Percentiles rank a stretch among this genome's conserved stretches.
These are phyloP conservation scores for Phymatocera aterrima DNA, from an alignment of 2,888 invertebrate species.

Conservation along the genomic window DNA sequence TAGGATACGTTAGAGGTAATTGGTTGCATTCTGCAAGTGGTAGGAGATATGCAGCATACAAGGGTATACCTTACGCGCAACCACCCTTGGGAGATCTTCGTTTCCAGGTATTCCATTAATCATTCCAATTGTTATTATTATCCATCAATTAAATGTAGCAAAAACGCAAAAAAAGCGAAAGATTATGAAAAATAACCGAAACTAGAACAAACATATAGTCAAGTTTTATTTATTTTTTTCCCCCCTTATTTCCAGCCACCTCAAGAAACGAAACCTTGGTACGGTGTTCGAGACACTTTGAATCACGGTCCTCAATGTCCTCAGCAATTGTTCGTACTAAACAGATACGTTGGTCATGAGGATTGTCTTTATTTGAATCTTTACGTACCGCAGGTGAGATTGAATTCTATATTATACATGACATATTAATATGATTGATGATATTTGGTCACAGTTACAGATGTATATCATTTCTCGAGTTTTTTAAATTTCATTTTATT, in stretches of 20 bases:
- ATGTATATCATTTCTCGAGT: no score
- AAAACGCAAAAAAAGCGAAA: background rate
- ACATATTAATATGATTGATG: background rate
- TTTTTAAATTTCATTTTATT: no score
- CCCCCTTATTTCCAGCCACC: constrained; percentile 34
- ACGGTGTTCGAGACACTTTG: constrained; percentile 31
- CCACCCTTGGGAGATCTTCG: constrained; percentile 43
- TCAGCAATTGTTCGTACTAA: constrained; percentile 28
- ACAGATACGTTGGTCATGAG: constrained; percentile 37
- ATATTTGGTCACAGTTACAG: no score
- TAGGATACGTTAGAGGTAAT: constrained; percentile 39
- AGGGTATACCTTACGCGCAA: constrained; percentile 46
- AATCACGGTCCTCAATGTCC: constrained; percentile 43
- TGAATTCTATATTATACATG: background rate
- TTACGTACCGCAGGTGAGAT: constrained; percentile 43
- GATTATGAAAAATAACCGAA: no score
- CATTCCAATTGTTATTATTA: no score
- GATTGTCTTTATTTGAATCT: constrained; percentile 47
- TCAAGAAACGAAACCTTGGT: constrained; percentile 32
- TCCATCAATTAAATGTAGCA: no score
- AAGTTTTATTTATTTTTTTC: no score
- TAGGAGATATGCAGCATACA: constrained; percentile 41
- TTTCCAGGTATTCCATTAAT: constrained; percentile 26
- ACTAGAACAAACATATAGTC: no score
- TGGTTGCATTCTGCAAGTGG: constrained; percentile 40